Percentiles rank a stretch among this genome's conserved stretches.
phyloP scores from a whole-genome alignment of 2,888 invertebrate species.

The Drosophila lacicola region DNA sequence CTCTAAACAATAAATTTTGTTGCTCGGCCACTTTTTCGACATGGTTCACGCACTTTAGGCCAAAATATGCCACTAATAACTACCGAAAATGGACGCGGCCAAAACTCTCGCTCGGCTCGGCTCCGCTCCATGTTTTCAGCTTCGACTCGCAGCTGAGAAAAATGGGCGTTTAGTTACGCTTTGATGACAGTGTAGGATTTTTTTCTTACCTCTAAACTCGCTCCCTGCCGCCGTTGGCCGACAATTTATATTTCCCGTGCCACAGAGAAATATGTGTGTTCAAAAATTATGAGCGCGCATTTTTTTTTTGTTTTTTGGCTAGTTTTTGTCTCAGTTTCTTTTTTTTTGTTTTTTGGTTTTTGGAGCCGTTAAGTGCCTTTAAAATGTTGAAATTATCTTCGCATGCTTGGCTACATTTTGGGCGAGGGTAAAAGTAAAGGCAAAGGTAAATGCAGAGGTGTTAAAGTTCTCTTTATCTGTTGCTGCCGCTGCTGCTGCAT shows the following conservation, averaged over 20 bases:
- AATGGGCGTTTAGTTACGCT: conserved; percentile 85
- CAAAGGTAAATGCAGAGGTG: conserved; percentile 49
- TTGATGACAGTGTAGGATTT: conserved; percentile 84
- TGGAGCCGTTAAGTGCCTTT: conserved; percentile 69
- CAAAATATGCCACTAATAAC: conserved; percentile 81
- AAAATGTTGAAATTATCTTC: conserved; percentile 71
- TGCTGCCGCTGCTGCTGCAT: conserved; percentile 26
- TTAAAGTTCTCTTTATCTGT: conserved; percentile 67
- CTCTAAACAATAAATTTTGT: conserved; percentile 77
- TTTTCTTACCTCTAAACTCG: conserved; percentile 32
- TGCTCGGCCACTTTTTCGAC: conserved; percentile 70
- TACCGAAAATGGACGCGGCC: conserved; percentile 74
- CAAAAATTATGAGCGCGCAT: conserved; percentile 59
- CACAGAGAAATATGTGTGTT: conserved; percentile 41
- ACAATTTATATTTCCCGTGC: conserved; percentile 77
- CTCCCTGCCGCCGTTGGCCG: conserved; percentile 5
- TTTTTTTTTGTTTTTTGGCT: conserved; percentile 46
- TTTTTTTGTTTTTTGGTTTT: conserved; percentile 14
- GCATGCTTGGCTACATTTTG: conserved; percentile 64
- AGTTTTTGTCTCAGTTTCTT: conserved; percentile 23
- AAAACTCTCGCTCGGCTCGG: conserved; percentile 17
- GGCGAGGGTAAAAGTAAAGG: conserved; percentile 36
- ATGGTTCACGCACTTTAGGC: conserved; percentile 82
- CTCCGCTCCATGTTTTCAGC: conserved; percentile 39
- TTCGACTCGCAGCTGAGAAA: conserved; percentile 65